A percentile compares a stretch with the other conserved stretches of the same genome.
These are phyloP conservation scores for Petrocephalus microphthalmus DNA, from an alignment of 2,113 vertebrate species.

Conservation along the genomic window DNA sequence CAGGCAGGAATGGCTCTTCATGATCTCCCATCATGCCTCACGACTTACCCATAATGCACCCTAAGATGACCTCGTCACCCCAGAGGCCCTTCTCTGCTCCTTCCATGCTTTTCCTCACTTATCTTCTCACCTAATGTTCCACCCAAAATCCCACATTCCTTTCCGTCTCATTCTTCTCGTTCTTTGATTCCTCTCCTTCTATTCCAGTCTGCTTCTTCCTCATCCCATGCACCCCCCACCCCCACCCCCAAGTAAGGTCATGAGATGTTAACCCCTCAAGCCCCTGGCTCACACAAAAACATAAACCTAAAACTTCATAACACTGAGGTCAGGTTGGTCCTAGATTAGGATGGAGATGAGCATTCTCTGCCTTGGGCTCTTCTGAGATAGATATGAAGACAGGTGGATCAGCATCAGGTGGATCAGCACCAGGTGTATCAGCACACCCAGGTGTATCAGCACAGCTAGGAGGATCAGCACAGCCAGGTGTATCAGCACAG, in stretches of 20 bases:
- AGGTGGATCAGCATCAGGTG: neutral
- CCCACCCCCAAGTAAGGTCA: neutral
- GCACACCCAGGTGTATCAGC: too few relatives aligned
- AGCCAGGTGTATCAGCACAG: too few relatives aligned
- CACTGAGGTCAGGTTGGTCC: neutral
- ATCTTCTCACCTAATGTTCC: neutral
- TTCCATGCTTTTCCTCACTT: neutral
- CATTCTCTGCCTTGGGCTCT: neutral
- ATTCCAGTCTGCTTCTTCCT: neutral
- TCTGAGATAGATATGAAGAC: neutral
- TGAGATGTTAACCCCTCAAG: neutral
- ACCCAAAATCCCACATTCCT: neutral
- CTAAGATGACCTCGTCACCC: neutral
- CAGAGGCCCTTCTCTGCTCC: neutral
- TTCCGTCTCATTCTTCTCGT: neutral
- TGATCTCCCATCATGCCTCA: constrained; percentile 1
- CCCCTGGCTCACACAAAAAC: neutral
- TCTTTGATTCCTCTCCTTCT: neutral
- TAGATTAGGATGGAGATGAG: neutral
- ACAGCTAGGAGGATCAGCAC: too few relatives aligned
- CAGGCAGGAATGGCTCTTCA: neutral
- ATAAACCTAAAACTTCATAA: neutral
- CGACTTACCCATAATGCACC: neutral
- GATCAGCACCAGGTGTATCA: too few relatives aligned
- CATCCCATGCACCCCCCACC: neutral